Evolutionary conservation across 1,140 invertebrate species (phyloP).

Genomic region (Grapholita molesta): DNA sequence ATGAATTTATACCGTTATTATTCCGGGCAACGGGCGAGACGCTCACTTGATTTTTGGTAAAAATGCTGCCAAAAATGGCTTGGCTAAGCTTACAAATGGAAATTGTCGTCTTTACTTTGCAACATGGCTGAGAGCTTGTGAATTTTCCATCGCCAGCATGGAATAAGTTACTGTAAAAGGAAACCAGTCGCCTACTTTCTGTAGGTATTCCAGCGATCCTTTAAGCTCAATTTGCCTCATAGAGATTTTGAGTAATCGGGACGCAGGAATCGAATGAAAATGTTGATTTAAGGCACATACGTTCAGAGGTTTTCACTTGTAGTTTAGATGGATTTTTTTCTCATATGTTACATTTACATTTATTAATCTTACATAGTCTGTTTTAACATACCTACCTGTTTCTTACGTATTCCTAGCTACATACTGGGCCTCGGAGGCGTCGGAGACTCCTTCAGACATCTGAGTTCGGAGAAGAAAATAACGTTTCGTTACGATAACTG

Average conservation of each 20-base stretch:
- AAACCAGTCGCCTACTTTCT: constrained; percentile 31
- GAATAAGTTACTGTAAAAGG: background rate
- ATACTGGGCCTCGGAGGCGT: too few species aligned
- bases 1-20: background rate
- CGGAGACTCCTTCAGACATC: too few species aligned
- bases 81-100: constrained; percentile 2
- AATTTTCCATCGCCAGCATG: background rate
- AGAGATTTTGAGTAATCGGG: constrained; percentile 45
- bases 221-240: constrained; percentile 58
- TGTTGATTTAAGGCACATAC: constrained; percentile 13
- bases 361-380: too few species aligned
- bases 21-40: background rate
- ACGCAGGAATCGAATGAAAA: constrained; percentile 24
- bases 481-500: too few species aligned
- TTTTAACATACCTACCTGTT: too few species aligned
- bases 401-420: too few species aligned
- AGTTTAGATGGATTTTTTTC: too few species aligned
- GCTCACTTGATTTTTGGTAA: background rate
- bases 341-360: background rate
- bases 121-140: background rate
- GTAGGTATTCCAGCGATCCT: constrained; percentile 48
- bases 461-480: too few species aligned
- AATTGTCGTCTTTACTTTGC: background rate
- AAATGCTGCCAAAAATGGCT: background rate
- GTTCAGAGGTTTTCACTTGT: too few species aligned